A percentile compares a stretch with the other conserved stretches of the same genome.
These are phyloP conservation scores for Cantharis lateralis DNA, from an alignment of 2,888 invertebrate species.

Conservation along the genomic window DNA sequence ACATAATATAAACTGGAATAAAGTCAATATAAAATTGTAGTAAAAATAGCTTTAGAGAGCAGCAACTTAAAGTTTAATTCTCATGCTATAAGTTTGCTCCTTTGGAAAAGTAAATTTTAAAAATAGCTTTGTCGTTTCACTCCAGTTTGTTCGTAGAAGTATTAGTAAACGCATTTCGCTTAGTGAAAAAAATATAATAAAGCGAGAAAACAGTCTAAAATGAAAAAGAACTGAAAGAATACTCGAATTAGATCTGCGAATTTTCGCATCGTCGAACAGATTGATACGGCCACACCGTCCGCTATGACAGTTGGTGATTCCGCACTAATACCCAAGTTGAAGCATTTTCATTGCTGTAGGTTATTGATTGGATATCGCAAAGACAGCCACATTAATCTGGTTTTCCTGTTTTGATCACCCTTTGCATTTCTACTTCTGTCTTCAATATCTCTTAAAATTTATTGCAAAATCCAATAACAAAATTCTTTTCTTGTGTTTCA, in stretches of 20 bases:
- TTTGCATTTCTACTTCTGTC: conserved; percentile 21
- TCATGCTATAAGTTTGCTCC: background rate
- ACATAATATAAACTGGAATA: background rate
- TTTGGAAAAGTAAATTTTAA: background rate
- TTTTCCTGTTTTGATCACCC: conserved; percentile 24
- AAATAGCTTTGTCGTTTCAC: background rate
- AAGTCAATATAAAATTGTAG: background rate
- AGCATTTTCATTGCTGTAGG: conserved; percentile 34
- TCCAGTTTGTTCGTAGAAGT: conserved; percentile 8
- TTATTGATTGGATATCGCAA: conserved; percentile 37
- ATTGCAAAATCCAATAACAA: conserved; percentile 5
- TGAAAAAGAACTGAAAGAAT: conserved; percentile 20
- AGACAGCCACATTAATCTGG: conserved; percentile 38
- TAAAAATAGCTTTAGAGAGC: background rate
- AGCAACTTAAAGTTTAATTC: background rate
- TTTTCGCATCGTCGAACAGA: conserved; percentile 26
- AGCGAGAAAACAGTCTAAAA: conserved; percentile 12
- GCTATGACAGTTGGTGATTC: conserved; percentile 35
- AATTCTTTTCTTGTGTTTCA: background rate
- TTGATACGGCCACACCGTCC: conserved; percentile 30
- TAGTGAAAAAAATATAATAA: conserved; percentile 14
- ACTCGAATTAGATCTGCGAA: conserved; percentile 23
- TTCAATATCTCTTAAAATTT: conserved; percentile 32
- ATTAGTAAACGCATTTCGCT: conserved; percentile 14
- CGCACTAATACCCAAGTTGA: conserved; percentile 29